Conservation (phyloP, 2,888 invertebrate genomes). For the Lapara coniferarum region DNA sequence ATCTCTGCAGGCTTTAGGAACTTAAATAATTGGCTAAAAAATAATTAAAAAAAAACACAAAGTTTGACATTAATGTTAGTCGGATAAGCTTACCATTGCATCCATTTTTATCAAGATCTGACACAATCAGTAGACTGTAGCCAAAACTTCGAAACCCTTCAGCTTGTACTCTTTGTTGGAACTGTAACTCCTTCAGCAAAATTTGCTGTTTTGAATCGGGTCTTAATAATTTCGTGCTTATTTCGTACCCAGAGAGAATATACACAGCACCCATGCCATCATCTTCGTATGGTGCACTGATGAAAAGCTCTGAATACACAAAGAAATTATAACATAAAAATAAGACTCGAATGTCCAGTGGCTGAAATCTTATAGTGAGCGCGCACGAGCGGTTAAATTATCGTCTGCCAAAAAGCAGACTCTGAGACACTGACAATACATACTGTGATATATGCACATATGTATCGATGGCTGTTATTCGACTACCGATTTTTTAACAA, state of each 20-base stretch:
- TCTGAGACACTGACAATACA: too few species aligned
- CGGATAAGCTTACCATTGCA: slow-evolving; percentile 51
- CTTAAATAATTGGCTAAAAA: too few species aligned
- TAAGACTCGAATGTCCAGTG: too few species aligned
- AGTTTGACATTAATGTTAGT: too few species aligned
- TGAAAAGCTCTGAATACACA: slow-evolving; percentile 59
- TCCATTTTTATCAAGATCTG: slow-evolving; percentile 56
- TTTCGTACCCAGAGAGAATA: slow-evolving; percentile 59
- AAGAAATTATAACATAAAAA: not conserved
- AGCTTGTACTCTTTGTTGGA: slow-evolving; percentile 51
- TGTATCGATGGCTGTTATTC: too few species aligned
- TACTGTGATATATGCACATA: too few species aligned
- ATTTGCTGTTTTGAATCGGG: slow-evolving; percentile 31
- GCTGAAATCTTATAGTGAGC: too few species aligned
- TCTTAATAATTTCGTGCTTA: slow-evolving; percentile 38
- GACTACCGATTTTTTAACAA: too few species aligned
- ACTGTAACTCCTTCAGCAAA: slow-evolving; percentile 42
- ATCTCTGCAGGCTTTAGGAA: too few species aligned
- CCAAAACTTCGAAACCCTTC: slow-evolving; percentile 48
- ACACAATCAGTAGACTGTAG: slow-evolving; percentile 56
- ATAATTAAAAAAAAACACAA: too few species aligned
- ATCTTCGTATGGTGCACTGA: slow-evolving; percentile 67
- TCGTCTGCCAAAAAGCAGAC: too few species aligned
- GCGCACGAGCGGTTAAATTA: too few species aligned
- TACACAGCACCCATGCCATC: slow-evolving; percentile 56